These are phyloP conservation scores for Euura saliciscinereae DNA, from an alignment of 1,140 invertebrate genomes.

Conservation along the genomic window DNA sequence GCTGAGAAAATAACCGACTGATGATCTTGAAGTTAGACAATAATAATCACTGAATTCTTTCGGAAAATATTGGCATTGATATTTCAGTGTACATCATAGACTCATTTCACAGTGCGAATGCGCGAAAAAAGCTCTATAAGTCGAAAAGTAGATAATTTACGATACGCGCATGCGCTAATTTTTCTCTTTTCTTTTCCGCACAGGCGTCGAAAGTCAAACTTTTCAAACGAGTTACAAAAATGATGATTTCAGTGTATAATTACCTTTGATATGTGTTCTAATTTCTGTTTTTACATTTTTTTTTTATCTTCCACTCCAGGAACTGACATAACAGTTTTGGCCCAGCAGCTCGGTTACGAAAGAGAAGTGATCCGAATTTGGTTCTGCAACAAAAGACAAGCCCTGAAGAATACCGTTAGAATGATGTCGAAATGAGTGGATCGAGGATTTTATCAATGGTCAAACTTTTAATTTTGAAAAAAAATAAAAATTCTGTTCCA, in stretches of 20 bases:
- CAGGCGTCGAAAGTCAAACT: too few relatives aligned
- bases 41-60: too few relatives aligned
- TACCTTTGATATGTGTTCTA: background rate
- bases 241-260: background rate
- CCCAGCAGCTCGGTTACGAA: slow-evolving; percentile 94
- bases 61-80: too few relatives aligned
- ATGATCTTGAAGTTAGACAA: too few relatives aligned
- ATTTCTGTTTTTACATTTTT: slow-evolving; percentile 1
- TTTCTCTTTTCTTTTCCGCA: too few relatives aligned
- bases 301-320: slow-evolving; percentile 65
- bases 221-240: too few relatives aligned
- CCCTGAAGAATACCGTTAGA: slow-evolving; percentile 92
- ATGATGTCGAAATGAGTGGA: slow-evolving; percentile 86
- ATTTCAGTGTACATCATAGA: too few relatives aligned
- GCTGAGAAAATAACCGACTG: too few relatives aligned
- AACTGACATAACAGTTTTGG: slow-evolving; percentile 94
- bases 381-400: slow-evolving; percentile 99
- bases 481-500: slow-evolving; percentile 8
- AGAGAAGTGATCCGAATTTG: slow-evolving; percentile 97
- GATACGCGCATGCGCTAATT: too few relatives aligned
- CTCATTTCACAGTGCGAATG: too few relatives aligned
- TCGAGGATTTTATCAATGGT: slow-evolving; percentile 29
- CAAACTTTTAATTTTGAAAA: slow-evolving; percentile 22
- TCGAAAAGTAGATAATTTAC: too few relatives aligned
- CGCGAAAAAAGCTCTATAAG: too few relatives aligned